Percentiles rank a stretch among this genome's conserved stretches.
These are phyloP conservation scores for Drosophila erecta DNA, from an alignment of 1,140 invertebrate genomes.

Conservation along the genomic window DNA sequence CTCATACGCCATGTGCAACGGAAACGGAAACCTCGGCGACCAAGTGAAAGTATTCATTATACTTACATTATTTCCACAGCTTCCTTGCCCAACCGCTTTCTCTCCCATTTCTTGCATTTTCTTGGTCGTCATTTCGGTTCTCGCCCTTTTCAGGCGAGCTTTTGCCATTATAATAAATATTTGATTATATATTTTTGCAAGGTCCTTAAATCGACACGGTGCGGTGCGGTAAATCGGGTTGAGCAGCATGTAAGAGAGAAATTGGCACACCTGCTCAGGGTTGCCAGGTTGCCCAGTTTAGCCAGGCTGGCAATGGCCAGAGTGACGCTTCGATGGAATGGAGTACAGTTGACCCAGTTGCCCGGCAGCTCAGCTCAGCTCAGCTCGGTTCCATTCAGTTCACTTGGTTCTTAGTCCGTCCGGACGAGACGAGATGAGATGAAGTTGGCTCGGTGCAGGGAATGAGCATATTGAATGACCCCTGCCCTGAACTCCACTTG, in stretches of 20 bases:
- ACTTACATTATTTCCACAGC: slow-evolving; percentile 52
- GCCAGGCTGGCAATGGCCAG: slow-evolving; percentile 3
- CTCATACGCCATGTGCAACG: slow-evolving; percentile 57
- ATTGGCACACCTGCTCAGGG: slow-evolving; percentile 62
- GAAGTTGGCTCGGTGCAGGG: slow-evolving; percentile 42
- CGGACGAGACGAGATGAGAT: slow-evolving; percentile 6
- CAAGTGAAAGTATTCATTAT: slow-evolving; percentile 76
- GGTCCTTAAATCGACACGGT: slow-evolving; percentile 56
- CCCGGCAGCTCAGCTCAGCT: slow-evolving; percentile 2
- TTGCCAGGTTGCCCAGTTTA: slow-evolving; percentile 6
- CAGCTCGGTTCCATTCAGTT: background rate
- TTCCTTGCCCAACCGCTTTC: background rate
- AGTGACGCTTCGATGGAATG: slow-evolving; percentile 21
- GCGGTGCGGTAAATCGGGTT: slow-evolving; percentile 22
- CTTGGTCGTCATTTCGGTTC: slow-evolving; percentile 28
- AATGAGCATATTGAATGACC: slow-evolving; percentile 71
- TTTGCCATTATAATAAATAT: slow-evolving; percentile 74
- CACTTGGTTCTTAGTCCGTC: background rate
- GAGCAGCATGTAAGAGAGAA: slow-evolving; percentile 42
- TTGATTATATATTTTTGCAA: slow-evolving; percentile 72
- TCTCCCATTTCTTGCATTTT: background rate
- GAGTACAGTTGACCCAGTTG: slow-evolving; percentile 76
- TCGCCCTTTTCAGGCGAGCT: slow-evolving; percentile 13
- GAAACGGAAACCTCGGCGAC: slow-evolving; percentile 59
- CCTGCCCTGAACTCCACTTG: slow-evolving; percentile 53